Conservation (phyloP, 2,797 vertebrate species). For the Pseudopleuronectes americanus region DNA sequence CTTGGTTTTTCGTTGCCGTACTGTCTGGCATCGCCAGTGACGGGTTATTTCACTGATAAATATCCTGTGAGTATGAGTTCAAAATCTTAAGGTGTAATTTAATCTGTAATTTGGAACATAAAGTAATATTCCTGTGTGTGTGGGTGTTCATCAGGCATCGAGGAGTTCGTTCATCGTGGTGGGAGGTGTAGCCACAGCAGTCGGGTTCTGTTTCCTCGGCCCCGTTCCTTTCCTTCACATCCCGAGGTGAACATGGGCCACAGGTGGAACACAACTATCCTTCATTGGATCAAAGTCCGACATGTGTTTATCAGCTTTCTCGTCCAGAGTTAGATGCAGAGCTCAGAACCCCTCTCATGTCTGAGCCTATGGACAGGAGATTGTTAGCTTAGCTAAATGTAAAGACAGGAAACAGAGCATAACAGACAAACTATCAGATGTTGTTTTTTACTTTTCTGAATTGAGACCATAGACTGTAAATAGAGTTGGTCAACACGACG, state of each 20-base stretch:
- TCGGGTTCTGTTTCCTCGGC: conserved; percentile 89
- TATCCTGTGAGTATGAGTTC: conserved; percentile 86
- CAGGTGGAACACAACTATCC: background rate
- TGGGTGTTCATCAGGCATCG: conserved; percentile 75
- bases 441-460: too few relatives aligned
- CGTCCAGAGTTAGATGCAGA: background rate
- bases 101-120: background rate
- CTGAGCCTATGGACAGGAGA: too few relatives aligned
- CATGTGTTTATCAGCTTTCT: accelerated
- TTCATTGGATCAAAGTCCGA: too few relatives aligned
- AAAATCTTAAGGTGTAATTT: too few relatives aligned
- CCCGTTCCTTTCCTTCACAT: conserved; percentile 91
- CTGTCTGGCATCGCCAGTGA: conserved; percentile 87
- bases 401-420: too few relatives aligned
- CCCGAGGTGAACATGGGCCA: conserved; percentile 78
- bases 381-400: too few relatives aligned
- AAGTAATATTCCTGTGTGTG: conserved; percentile 31
- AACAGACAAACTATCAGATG: too few relatives aligned
- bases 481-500: too few relatives aligned
- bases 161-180: conserved; percentile 88
- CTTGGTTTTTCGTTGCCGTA: conserved; percentile 91
- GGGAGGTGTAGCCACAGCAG: conserved; percentile 83
- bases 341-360: background rate
- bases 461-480: too few relatives aligned
- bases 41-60: conserved; percentile 91